Conservation (phyloP, 2,113 vertebrate genomes). For the Penelope pileata region DNA sequence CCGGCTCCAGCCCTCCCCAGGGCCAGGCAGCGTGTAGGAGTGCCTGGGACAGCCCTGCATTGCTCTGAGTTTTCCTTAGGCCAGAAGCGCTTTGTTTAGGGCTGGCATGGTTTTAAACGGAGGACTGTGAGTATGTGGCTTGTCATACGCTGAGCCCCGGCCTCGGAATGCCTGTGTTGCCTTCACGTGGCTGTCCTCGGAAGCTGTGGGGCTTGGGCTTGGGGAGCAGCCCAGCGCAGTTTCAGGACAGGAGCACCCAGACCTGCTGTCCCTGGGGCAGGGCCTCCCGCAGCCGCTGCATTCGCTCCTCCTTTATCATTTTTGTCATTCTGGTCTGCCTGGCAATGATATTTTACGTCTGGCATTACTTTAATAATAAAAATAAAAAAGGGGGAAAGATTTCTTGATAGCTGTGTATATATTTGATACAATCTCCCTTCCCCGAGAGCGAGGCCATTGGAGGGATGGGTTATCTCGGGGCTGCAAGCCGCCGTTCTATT, state of each 20-base stretch:
- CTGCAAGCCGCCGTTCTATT: constrained; percentile 68
- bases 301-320: background rate
- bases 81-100: background rate
- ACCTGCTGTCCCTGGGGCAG: background rate
- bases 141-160: background rate
- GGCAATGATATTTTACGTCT: constrained; percentile 37
- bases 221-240: background rate
- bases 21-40: background rate
- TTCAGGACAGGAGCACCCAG: background rate
- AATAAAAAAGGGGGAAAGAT: constrained; percentile 59
- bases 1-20: background rate
- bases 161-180: background rate
- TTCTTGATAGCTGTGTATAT: constrained; percentile 40
- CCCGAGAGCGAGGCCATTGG: constrained; percentile 57
- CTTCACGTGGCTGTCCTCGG: background rate
- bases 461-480: constrained; percentile 54
- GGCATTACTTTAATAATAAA: constrained; percentile 64
- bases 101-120: background rate
- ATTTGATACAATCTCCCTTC: constrained; percentile 55
- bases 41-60: background rate
- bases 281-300: background rate
- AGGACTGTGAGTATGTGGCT: background rate
- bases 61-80: background rate
- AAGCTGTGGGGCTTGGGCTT: background rate
- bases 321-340: constrained; percentile 35